Base-by-base conservation (phyloP, 2,113 vertebrate species). In the Scytalopus superciliaris region DNA sequence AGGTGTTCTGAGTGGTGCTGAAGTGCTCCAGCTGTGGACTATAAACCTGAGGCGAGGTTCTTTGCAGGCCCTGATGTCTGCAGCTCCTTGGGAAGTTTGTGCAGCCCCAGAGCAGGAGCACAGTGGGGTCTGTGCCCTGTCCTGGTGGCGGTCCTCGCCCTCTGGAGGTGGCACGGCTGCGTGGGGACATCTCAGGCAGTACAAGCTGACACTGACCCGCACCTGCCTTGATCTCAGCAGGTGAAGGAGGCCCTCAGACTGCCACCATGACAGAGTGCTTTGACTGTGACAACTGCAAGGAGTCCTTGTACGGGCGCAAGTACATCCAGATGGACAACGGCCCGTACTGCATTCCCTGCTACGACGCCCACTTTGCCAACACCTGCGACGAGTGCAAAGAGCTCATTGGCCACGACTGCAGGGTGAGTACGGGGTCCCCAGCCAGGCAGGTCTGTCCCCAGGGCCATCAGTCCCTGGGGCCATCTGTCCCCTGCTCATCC, bases 371-470 rank as follows among this genome's bases (percentile, higher is more conserved):
- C 92, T 99, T 99, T 44, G 99, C 99, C 92, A 99, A 99, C 97
- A 99, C 99, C 23, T 99, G 99, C 2, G 98, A 99, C 2, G 99
- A 99, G 95, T 99, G 99, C 98, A 99, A 99, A 94, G 99, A 99
- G 97, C 98, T 99, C 45, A 99, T 99, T 9, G 99, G 99, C 73
- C 99, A 99, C 3, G 99, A 99, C 94, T 98, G 99, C 40, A 98
- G 99, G 98, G 99, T 99, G 95, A 98, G 99, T 79, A 56, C 1
- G 2, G 14, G 62, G 21, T n/a, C 31, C 35, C 0, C 2, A 0
- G 44, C 77, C 1, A 1, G 21, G 76, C 89, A 70, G 59, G 60
- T 13, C 1, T 1, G 17, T 14, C 17, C 24, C 55, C 11, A 28
- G 39, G 12, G 31, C 12, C 0, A 0, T 4, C n/a, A n/a, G n/a